Evolutionary conservation across 2,113 vertebrate species (phyloP), one percentile per base, ranked within the genome.

Genomic region (Heterotilapia buettikoferi): DNA sequence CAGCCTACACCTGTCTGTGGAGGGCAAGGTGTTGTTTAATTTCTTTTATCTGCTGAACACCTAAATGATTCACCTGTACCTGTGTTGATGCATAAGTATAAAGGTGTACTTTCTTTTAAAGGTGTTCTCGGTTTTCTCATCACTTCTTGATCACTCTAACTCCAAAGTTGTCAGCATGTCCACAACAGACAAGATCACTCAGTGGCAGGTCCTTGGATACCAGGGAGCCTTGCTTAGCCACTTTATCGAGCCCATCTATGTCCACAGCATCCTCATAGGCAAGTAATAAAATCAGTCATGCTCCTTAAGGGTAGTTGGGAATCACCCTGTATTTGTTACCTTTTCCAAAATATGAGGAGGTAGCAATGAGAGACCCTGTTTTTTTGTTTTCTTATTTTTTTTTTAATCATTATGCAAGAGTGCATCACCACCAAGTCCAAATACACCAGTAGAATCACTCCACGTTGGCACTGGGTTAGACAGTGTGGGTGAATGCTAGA

Each of bases 221-320:
- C 99, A 99, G 92, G 99, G 99, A 33, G 98, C 98, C 0, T 86
- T 99, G 87, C 96, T 99, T 45, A 99, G 98, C 93, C 97, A 99
- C 92, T 99, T 99, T 87, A 97, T 99, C 1, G 97, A 99, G 43
- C 99, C 99, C 0, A 47, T 99, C 78, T 99, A 99, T 21, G 95
- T 98, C 86, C 97, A 92, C 86, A 98, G 87, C 91, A 98, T 99
- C 89, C 95, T 99, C 61, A 89, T 99, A 47, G 98, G 99, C 96
- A 95, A 96, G 47, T 59, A 10, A 12, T 13, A 40, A 95, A 96
- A 24, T 11, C 9, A 31, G 26, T 45, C 12, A 18, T 8, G 0
- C 31, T 40, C 6, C 18, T 50, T 21, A 16, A 71, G 21, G 29
- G 13, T 7, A 4, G 16, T 5, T 36, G 29, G 36, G 19, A 54